Percentiles rank a stretch among this genome's conserved stretches.
phyloP scores from a whole-genome alignment of 1,140 invertebrate species.

The Magallana angulata region DNA sequence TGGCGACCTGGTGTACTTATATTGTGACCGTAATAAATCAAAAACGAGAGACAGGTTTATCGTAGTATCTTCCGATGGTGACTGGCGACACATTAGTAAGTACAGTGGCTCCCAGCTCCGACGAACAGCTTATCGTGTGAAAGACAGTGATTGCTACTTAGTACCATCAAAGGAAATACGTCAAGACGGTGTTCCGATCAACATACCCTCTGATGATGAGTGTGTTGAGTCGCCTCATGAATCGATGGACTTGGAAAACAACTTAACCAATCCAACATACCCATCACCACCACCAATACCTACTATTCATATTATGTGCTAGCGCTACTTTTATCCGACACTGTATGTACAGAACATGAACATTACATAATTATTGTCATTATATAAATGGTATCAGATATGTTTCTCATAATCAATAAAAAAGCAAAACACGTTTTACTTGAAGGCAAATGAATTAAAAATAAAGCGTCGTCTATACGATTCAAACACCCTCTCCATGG shows the following conservation, averaged over 20 bases:
- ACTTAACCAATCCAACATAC: background rate
- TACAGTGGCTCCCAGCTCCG: background rate
- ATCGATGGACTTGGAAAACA: background rate
- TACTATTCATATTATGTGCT: no score
- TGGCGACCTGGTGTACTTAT: background rate
- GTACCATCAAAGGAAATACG: background rate
- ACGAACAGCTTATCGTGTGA: constrained; percentile 8
- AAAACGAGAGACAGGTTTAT: constrained; percentile 18
- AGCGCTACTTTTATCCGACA: no score
- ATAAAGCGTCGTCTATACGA: no score
- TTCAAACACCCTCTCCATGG: no score
- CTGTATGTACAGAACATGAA: no score
- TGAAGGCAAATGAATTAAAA: no score
- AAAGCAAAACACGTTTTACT: no score
- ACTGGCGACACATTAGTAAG: background rate
- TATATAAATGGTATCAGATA: no score
- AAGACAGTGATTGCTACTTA: constrained; percentile 28
- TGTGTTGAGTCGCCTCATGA: background rate
- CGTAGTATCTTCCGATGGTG: constrained; percentile 41
- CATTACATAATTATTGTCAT: no score
- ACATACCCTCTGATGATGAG: no score
- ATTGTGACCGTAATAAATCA: constrained; percentile 36
- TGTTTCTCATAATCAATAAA: no score
- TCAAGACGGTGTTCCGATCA: no score
- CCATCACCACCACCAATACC: background rate